Evolutionary conservation across 1,140 invertebrate species (phyloP).

Genomic region (Cryptotermes secundus): DNA sequence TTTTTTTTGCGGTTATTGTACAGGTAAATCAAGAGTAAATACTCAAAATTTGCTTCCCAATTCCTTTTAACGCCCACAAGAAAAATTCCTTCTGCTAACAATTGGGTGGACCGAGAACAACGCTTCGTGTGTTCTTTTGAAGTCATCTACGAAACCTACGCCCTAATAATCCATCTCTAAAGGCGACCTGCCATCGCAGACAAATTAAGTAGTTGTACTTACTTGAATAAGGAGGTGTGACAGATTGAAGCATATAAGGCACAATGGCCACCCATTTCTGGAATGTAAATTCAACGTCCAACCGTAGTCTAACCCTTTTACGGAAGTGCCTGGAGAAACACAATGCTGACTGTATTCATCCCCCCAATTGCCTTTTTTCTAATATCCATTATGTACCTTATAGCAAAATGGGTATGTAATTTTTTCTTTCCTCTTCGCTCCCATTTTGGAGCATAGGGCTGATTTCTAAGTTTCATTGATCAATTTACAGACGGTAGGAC

Average conservation of each 20-base stretch:
- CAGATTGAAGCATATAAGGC: background rate
- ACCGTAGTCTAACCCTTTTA: background rate
- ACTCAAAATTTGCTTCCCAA: background rate
- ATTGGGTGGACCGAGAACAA: background rate
- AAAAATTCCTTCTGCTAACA: background rate
- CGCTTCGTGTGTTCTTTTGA: background rate
- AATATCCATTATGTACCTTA: background rate
- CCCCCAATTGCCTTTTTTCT: background rate
- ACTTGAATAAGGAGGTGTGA: background rate
- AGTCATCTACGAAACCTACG: background rate
- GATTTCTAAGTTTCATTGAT: too few species aligned
- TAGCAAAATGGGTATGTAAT: background rate
- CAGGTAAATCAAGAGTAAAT: too few species aligned
- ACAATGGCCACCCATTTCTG: background rate
- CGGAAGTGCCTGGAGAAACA: background rate
- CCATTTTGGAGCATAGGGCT: too few species aligned
- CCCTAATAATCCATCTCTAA: too few species aligned
- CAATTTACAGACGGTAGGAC: too few species aligned
- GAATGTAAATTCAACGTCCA: background rate
- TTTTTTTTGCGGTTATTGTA: too few species aligned
- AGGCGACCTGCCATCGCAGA: background rate
- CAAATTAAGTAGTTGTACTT: background rate
- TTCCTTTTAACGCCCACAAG: background rate
- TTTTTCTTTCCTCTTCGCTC: too few species aligned
- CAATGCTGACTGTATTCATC: background rate